phyloP scores from a whole-genome alignment of 2,888 invertebrate species.

The Melieria crassipennis region DNA sequence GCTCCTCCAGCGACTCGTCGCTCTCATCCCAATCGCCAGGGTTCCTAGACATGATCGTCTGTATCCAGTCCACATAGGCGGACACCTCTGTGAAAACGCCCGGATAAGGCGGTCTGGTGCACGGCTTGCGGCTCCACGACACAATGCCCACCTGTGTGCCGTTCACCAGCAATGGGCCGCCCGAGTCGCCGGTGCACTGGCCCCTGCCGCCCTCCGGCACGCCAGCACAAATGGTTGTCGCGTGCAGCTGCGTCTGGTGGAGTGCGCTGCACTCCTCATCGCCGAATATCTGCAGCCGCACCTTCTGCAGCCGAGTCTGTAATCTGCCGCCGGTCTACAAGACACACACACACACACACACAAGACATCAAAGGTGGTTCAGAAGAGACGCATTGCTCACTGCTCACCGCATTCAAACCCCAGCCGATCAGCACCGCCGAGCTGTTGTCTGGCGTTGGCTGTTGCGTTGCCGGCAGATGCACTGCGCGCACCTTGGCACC shows the following conservation, averaged over 20 bases:
- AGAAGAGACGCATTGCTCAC: neutral
- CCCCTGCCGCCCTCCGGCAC: conserved; percentile 66
- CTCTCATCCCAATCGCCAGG: conserved; percentile 26
- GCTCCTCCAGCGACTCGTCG: conserved; percentile 37
- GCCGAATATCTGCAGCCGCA: conserved; percentile 59
- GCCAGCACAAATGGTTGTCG: conserved; percentile 66
- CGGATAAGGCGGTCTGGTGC: conserved; percentile 63
- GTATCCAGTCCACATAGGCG: conserved; percentile 61
- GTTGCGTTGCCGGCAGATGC: conserved; percentile 50
- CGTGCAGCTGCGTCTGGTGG: conserved; percentile 54
- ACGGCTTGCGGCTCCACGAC: conserved; percentile 67
- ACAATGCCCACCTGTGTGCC: conserved; percentile 65
- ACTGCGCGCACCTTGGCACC: conserved; percentile 48
- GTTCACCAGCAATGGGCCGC: conserved; percentile 64
- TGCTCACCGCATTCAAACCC: conserved; percentile 60
- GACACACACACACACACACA: no score
- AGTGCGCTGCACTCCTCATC: conserved; percentile 61
- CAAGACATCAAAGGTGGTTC: neutral
- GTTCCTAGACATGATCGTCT: conserved; percentile 48
- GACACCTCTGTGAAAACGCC: conserved; percentile 66
- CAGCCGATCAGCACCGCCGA: conserved; percentile 61
- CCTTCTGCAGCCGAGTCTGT: conserved; percentile 62
- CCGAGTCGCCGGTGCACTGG: conserved; percentile 66
- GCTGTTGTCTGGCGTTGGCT: conserved; percentile 44
- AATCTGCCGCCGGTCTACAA: conserved; percentile 60